Percentiles rank a stretch among this genome's conserved stretches.
These are phyloP conservation scores for Acrocyrtus sp. DNA, from an alignment of 2,888 invertebrate species.

Conservation along the genomic window DNA sequence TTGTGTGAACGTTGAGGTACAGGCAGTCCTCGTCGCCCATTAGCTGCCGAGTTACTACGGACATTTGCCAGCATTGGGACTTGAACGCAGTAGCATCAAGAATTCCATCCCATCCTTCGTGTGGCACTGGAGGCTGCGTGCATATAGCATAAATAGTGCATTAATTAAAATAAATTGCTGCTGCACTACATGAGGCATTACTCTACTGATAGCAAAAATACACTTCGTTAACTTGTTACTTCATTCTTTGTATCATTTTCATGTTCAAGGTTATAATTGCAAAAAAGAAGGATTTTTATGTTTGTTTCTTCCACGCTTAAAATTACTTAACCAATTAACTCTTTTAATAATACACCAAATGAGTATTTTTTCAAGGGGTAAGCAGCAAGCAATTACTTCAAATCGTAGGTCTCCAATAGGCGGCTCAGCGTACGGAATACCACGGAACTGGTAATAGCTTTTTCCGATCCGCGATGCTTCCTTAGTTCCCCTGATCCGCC, in stretches of 20 bases:
- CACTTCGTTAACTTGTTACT: too few species aligned
- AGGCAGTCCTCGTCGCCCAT: conserved; percentile 46
- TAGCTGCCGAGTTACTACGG: conserved; percentile 44
- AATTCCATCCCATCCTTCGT: conserved; percentile 52
- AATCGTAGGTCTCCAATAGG: conserved; percentile 45
- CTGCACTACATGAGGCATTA: too few species aligned
- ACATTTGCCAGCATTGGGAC: conserved; percentile 53
- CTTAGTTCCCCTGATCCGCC: conserved; percentile 43
- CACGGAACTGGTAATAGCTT: conserved; percentile 49
- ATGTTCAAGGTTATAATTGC: too few species aligned
- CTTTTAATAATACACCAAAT: not conserved
- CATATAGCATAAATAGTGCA: not conserved
- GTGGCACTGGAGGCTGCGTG: conserved; percentile 45
- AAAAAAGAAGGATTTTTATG: too few species aligned
- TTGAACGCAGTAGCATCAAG: conserved; percentile 51
- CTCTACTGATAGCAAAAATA: too few species aligned
- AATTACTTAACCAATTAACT: not conserved
- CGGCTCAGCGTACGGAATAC: conserved; percentile 30
- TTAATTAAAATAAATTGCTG: too few species aligned
- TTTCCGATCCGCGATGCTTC: conserved; percentile 51
- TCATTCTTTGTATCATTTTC: not conserved
- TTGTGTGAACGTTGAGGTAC: conserved; percentile 27
- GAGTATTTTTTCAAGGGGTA: not conserved
- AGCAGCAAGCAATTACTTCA: conserved; percentile 27
- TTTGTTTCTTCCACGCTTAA: not conserved